Base-by-base conservation (phyloP, 2,888 invertebrate species). In the Pachliopta kotzebuea region DNA sequence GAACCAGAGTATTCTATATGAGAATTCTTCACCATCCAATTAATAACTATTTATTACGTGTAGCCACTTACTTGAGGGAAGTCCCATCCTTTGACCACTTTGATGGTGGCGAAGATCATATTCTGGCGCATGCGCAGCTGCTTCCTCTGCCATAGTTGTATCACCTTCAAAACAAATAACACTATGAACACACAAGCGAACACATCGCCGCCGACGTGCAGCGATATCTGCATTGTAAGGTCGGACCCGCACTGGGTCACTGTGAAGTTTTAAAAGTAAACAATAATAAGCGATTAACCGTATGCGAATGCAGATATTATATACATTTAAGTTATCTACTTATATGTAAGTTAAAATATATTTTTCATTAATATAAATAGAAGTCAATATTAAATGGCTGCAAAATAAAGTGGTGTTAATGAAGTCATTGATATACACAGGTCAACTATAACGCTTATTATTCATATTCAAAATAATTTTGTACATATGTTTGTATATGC, bases 61-160 rank as follows among this genome's bases (percentile, higher is more conserved):
- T n/a, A n/a, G n/a, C 20, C n/a, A 4, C 49, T 81, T 76, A 94
- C 95, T 92, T 97, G 96, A 67, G 96, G 95, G 81, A 97, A 94
- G 76, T 95, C 95, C 95, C 95, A 95, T 71, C 95, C 95, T 88
- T 98, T 97, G 52, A 99, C 98, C 20, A 98, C 98, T 82, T 98
- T 97, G 84, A 99, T 99, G 67, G 99, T 99, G 37, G 99, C 98
- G 79, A 99, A 98, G 74, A 99, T 98, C 98, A 99, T 99, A 85
- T 98, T 98, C 86, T 98, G 98, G 18, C 98, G 90, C 92, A 99
- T 95, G 70, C 98, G 94, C 67, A 98, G 93, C 81, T 99, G 98
- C 81, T 98, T 98, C 88, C 98, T 96, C 84, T 98, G 98, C 98
- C 99, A 99, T 67, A 99, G 90, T 59, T 96, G 96, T 57, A 98